A percentile compares a stretch with the other conserved stretches of the same genome.
phyloP scores from a whole-genome alignment of 2,113 vertebrate species.

The Steatornis caripensis region DNA sequence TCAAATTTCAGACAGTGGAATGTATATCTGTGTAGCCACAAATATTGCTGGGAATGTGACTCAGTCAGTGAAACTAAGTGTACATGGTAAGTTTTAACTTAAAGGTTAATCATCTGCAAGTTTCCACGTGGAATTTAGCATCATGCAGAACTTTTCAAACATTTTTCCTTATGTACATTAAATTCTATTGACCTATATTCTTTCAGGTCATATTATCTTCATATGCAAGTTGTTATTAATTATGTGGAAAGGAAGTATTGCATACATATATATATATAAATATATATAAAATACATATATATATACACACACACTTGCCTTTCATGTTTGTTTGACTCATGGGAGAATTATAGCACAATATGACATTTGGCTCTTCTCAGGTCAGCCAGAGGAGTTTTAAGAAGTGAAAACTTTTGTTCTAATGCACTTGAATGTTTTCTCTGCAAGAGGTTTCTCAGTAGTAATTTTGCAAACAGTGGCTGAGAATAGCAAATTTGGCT shows the following conservation, averaged over 20 bases:
- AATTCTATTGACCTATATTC: background rate
- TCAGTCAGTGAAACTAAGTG: slow-evolving; percentile 80
- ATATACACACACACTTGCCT: background rate
- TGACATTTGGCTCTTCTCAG: background rate
- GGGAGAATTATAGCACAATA: background rate
- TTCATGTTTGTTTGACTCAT: background rate
- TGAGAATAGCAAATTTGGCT: background rate
- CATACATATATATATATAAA: background rate
- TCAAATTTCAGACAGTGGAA: slow-evolving; percentile 85
- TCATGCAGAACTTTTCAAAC: background rate
- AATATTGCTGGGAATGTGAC: slow-evolving; percentile 96
- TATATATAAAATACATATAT: background rate
- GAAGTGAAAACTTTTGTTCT: background rate
- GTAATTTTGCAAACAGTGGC: background rate
- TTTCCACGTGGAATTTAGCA: background rate
- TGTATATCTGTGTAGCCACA: slow-evolving; percentile 89
- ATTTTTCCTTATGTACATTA: background rate
- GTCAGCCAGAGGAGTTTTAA: background rate
- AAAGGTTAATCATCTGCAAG: background rate
- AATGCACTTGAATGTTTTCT: background rate
- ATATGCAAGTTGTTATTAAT: background rate
- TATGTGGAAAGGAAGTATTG: background rate
- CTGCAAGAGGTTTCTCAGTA: background rate
- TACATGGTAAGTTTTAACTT: slow-evolving; percentile 80
- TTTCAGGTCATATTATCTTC: background rate